These are phyloP conservation scores for Hirudinaria manillensis DNA, from an alignment of 2,888 invertebrate species.

Conservation along the genomic window DNA sequence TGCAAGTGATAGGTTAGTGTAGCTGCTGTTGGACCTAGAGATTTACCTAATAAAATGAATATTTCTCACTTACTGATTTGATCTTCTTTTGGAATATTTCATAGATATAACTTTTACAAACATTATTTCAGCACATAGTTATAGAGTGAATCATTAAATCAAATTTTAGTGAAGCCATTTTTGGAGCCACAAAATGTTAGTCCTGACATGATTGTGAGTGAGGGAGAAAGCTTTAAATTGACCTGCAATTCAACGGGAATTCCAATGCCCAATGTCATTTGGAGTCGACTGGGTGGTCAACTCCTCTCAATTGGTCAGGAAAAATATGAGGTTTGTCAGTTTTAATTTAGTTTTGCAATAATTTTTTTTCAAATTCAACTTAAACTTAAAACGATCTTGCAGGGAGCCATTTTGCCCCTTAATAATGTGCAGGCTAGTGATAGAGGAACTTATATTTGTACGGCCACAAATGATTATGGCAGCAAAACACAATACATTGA, in stretches of 20 bases:
- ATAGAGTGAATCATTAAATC: neutral
- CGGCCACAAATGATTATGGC: slow-evolving; percentile 35
- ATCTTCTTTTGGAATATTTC: neutral
- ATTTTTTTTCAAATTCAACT: slow-evolving; percentile 7
- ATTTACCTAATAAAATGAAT: too few species aligned
- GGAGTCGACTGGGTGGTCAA: slow-evolving; percentile 39
- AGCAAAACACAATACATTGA: slow-evolving; percentile 27
- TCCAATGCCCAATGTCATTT: slow-evolving; percentile 38
- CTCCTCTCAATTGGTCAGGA: slow-evolving; percentile 41
- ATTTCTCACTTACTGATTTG: too few species aligned
- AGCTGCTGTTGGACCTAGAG: neutral
- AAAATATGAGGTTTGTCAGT: slow-evolving; percentile 33
- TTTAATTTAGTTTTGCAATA: neutral
- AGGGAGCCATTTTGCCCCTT: slow-evolving; percentile 34
- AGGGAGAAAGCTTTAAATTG: slow-evolving; percentile 36
- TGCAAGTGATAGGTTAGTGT: slow-evolving; percentile 29
- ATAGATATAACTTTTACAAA: neutral
- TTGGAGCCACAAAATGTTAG: slow-evolving; percentile 37
- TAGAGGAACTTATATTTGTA: slow-evolving; percentile 38
- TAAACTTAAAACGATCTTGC: neutral
- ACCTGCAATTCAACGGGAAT: slow-evolving; percentile 39
- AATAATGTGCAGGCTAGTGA: slow-evolving; percentile 33
- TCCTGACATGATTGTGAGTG: slow-evolving; percentile 36
- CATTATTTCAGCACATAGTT: neutral
- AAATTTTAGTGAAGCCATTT: slow-evolving; percentile 35